A percentile compares a stretch with the other conserved stretches of the same genome.
phyloP scores from a whole-genome alignment of 2,888 invertebrate genomes.

The Falcaria lacertinaria region DNA sequence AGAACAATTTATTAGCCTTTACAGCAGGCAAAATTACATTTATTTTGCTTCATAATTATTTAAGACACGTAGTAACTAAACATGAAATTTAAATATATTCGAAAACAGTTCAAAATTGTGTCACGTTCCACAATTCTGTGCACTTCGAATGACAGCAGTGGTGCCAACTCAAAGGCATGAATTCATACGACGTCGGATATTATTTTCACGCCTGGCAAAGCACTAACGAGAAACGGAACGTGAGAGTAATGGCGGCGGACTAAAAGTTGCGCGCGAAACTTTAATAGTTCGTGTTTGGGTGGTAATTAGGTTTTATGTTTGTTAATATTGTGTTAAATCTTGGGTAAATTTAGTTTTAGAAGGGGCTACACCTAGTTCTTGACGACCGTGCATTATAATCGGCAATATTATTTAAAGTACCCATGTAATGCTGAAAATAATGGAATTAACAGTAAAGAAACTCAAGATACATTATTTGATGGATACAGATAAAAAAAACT shows the following conservation, averaged over 20 bases:
- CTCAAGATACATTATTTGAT: too few relatives aligned
- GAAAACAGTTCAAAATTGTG: constrained; percentile 19
- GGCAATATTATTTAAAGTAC: too few relatives aligned
- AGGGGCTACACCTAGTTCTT: too few relatives aligned
- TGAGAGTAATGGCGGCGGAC: constrained; percentile 32
- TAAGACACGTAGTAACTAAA: too few relatives aligned
- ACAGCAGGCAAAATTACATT: too few relatives aligned
- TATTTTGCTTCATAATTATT: too few relatives aligned
- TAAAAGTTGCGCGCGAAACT: not conserved
- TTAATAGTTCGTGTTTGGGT: not conserved
- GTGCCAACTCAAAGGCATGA: constrained; percentile 56
- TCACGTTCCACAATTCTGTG: constrained; percentile 33
- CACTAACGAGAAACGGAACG: constrained; percentile 59
- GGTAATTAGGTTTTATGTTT: not conserved
- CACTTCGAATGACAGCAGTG: constrained; percentile 33
- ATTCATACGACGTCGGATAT: constrained; percentile 64
- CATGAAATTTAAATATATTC: constrained; percentile 3
- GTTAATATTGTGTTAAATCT: not conserved
- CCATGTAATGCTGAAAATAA: too few relatives aligned
- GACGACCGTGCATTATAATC: too few relatives aligned
- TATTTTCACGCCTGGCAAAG: constrained; percentile 70
- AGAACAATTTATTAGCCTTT: too few relatives aligned
- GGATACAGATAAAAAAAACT: too few relatives aligned
- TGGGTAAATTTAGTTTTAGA: not conserved
- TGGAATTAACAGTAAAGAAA: too few relatives aligned